Conservation (phyloP, 2,113 vertebrate species). For the Takifugu flavidus region DNA sequence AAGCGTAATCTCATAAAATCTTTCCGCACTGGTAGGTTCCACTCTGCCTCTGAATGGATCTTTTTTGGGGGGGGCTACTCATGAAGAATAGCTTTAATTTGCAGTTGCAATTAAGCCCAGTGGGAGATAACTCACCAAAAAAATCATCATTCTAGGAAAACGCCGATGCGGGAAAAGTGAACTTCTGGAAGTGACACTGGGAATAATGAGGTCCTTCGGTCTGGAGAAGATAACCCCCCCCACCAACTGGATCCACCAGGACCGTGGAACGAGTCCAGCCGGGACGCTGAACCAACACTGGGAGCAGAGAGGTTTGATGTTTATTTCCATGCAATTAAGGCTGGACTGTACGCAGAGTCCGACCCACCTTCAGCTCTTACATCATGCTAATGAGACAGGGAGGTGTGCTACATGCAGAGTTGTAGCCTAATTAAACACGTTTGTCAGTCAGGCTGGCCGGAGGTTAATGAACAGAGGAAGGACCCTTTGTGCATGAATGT, state of each 20-base stretch:
- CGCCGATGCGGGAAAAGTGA: too few species aligned
- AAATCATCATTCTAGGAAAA: too few species aligned
- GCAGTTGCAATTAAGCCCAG: too few species aligned
- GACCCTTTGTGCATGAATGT: too few species aligned
- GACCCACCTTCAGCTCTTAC: constrained; percentile 39
- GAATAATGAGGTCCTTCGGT: too few species aligned
- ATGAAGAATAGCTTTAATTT: too few species aligned
- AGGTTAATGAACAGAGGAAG: constrained; percentile 3
- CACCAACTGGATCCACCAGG: too few species aligned
- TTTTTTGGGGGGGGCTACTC: not conserved
- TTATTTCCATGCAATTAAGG: constrained; percentile 31
- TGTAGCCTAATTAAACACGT: constrained; percentile 21
- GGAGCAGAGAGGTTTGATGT: constrained; percentile 13
- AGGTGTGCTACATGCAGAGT: constrained; percentile 26
- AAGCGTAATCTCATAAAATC: not conserved
- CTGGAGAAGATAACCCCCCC: too few species aligned
- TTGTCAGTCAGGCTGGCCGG: constrained; percentile 26
- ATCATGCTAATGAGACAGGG: constrained; percentile 37
- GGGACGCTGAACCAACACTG: not conserved
- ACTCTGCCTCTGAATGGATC: not conserved
- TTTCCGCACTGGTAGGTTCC: not conserved
- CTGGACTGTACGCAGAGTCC: constrained; percentile 32
- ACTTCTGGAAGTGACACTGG: not conserved
- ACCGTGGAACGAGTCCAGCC: too few species aligned
- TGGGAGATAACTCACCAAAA: too few species aligned